Conservation (phyloP, 2,888 invertebrate genomes). For the Linnaemya tessellans region DNA sequence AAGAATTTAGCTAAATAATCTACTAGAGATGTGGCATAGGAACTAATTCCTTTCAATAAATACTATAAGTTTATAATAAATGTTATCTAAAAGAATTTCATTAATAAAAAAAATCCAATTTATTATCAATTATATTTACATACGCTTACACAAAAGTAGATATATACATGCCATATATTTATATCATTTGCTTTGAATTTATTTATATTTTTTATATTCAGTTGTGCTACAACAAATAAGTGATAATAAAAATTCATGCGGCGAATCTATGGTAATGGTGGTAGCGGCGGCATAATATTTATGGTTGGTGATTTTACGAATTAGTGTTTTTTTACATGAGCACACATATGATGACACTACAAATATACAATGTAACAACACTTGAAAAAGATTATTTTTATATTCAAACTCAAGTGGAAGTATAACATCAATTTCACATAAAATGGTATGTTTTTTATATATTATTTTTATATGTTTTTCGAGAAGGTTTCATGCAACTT, state of each 20-base stretch:
- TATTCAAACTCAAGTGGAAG: background rate
- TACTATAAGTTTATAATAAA: too few species aligned
- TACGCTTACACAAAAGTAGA: background rate
- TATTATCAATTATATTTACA: background rate
- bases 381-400: slow-evolving; percentile 13
- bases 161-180: background rate
- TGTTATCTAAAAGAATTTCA: background rate
- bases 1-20: too few species aligned
- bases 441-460: background rate
- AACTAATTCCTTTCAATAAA: too few species aligned
- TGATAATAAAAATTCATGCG: slow-evolving; percentile 50
- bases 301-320: slow-evolving; percentile 8
- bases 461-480: background rate
- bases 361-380: background rate
- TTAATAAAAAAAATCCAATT: background rate
- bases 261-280: slow-evolving; percentile 15
- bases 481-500: background rate
- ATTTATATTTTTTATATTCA: background rate
- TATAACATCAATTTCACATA: background rate
- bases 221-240: slow-evolving; percentile 23
- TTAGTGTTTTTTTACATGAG: slow-evolving; percentile 15
- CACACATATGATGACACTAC: slow-evolving; percentile 3
- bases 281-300: slow-evolving; percentile 9
- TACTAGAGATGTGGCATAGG: too few species aligned
- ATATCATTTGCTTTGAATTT: background rate